Evolutionary conservation across 2,113 vertebrate species (phyloP).

Genomic region (Cebidichthys violaceus): DNA sequence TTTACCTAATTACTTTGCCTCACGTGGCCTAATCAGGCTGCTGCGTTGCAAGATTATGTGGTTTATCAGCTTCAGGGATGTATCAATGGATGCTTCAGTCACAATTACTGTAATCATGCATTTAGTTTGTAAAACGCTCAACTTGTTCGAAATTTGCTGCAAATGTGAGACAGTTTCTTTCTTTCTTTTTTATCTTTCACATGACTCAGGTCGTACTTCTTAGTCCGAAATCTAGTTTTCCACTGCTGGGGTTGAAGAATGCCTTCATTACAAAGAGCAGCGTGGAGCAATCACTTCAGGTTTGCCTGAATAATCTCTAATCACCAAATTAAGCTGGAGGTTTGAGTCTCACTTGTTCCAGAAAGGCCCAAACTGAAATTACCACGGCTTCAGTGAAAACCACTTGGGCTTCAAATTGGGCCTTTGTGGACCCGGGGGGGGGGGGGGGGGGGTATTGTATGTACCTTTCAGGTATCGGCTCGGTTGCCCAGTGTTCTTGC

Average conservation of each 20-base stretch:
- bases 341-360: conserved; percentile 30
- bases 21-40: conserved; percentile 65
- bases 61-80: conserved; percentile 59
- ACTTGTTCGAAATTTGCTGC: conserved; percentile 13
- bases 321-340: conserved; percentile 51
- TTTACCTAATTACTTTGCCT: conserved; percentile 66
- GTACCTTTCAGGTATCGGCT: conserved; percentile 23
- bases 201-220: conserved; percentile 7
- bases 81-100: conserved; percentile 59
- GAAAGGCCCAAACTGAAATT: conserved; percentile 37
- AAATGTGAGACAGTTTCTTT: background rate
- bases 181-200: conserved; percentile 8
- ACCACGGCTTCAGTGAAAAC: conserved; percentile 42
- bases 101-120: conserved; percentile 66
- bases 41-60: conserved; percentile 56
- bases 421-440: background rate
- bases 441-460: conserved; percentile 9
- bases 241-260: conserved; percentile 15
- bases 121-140: conserved; percentile 55
- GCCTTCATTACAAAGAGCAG: conserved; percentile 24
- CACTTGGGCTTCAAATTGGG: conserved; percentile 54
- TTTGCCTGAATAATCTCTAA: conserved; percentile 53
- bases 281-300: conserved; percentile 29
- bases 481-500: conserved; percentile 38
- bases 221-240: background rate